phyloP scores from a whole-genome alignment of 2,888 invertebrate species.

The Acleris laterana region DNA sequence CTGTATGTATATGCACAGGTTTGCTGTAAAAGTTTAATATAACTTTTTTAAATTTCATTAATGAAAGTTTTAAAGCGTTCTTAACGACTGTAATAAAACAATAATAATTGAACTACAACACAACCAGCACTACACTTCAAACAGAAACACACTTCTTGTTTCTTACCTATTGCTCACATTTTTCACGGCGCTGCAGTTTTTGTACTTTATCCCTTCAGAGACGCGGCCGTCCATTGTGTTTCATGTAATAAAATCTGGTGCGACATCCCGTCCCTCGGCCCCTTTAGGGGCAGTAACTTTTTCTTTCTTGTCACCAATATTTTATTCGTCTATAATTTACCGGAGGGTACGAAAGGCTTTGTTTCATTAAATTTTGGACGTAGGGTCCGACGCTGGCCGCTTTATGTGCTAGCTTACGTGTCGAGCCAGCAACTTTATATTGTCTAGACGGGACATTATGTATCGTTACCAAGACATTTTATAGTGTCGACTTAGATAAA shows the following conservation, averaged over 20 bases:
- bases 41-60: no score
- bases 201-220: slow-evolving; percentile 54
- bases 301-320: slow-evolving; percentile 71
- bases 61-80: no score
- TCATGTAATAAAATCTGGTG: slow-evolving; percentile 73
- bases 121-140: slow-evolving; percentile 9
- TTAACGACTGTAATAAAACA: background rate
- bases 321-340: slow-evolving; percentile 75
- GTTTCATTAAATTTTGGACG: slow-evolving; percentile 65
- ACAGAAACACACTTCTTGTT: slow-evolving; percentile 10
- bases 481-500: background rate
- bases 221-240: slow-evolving; percentile 65
- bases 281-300: slow-evolving; percentile 73
- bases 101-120: slow-evolving; percentile 6
- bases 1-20: no score
- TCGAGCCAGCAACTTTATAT: slow-evolving; percentile 21
- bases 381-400: slow-evolving; percentile 46
- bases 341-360: slow-evolving; percentile 59
- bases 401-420: slow-evolving; percentile 47
- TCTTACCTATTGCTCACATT: slow-evolving; percentile 42
- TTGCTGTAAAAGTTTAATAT: no score
- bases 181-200: slow-evolving; percentile 55
- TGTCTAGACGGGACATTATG: slow-evolving; percentile 32
- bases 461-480: background rate
- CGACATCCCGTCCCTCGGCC: slow-evolving; percentile 63